Evolutionary conservation across 2,888 invertebrate genomes (phyloP), one percentile per base, ranked within the genome.

Genomic region (Falcaria lacertinaria): DNA sequence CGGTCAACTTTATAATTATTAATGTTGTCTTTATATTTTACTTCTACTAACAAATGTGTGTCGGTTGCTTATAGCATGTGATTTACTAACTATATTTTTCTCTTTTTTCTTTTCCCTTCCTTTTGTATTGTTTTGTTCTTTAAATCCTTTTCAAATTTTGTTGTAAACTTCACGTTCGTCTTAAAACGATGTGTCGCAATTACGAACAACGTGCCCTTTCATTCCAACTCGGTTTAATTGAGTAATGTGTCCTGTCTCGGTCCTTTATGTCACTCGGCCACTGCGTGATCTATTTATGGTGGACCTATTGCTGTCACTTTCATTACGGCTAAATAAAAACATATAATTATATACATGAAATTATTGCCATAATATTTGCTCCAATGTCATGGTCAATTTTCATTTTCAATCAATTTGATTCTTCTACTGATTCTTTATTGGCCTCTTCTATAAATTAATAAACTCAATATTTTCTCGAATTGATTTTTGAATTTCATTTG

Each of bases 241-340:
- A 66, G 69, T 77, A 80, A 81, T 78, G 64, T 75, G 66, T 66
- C 69, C 74, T 69, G 71, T 50, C 57, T 49, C 51, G 59, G 55
- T 51, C 68, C 60, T 58, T 45, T 46, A 39, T 55, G 63, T 52
- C 80, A 79, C 69, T 71, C 72, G 61, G 45, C 37, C 56, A 46
- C 45, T 65, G 75, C 82, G 79, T 81, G 80, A 50, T 75, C 76
- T 76, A 74, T 80, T 74, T 66, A 52, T 65, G 64, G 44, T 36
- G 33, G 32, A 44, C 53, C 34, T 34, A 45, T 54, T 59, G 52
- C 55, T 52, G 54, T 48, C 45, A 52, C 41, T 47, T 39, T 15
- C 15, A 33, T 42, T 52, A 50, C 39, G 48, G 38, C 35, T 43
- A 45, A 45, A 44, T 36, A 22, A 22, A 22, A 17, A 19, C 16